Conservation (phyloP, 2,113 vertebrate genomes). For the Phrynosoma blainvillii region DNA sequence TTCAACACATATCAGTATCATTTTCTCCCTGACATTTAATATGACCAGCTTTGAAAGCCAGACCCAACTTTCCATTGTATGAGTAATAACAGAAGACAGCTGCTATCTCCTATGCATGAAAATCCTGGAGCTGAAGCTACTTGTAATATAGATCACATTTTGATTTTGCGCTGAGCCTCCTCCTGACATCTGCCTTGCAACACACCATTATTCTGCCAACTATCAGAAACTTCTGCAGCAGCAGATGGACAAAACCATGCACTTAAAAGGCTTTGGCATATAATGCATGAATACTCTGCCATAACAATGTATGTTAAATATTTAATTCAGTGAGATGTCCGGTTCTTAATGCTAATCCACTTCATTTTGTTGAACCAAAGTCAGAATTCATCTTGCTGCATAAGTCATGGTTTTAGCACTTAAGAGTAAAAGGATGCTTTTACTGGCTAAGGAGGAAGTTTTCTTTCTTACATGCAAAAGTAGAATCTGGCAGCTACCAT, state of each 20-base stretch:
- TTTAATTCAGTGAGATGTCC: constrained; percentile 19
- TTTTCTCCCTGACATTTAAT: constrained; percentile 21
- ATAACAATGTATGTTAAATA: constrained; percentile 4
- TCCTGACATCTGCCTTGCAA: background rate
- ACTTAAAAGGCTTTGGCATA: background rate
- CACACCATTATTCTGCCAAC: background rate
- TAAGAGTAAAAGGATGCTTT: constrained; percentile 13
- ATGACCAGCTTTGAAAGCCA: background rate
- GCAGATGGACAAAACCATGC: background rate
- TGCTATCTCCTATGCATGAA: background rate
- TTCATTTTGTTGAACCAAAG: background rate
- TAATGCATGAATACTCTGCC: background rate
- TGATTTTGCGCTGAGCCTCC: background rate
- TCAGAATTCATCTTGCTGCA: background rate
- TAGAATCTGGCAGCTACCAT: background rate
- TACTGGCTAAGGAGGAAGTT: background rate
- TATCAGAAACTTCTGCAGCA: background rate
- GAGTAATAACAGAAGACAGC: constrained; percentile 6
- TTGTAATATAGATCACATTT: background rate
- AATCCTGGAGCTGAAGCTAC: background rate
- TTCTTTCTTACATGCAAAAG: background rate
- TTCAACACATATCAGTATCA: background rate
- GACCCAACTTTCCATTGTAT: constrained; percentile 5
- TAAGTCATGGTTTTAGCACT: constrained; percentile 29
- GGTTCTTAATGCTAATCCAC: constrained; percentile 1